Percentiles rank a stretch among this genome's conserved stretches.
Evolutionary conservation across 2,797 vertebrate genomes (phyloP).

Genomic region (Euthynnus affinis): DNA sequence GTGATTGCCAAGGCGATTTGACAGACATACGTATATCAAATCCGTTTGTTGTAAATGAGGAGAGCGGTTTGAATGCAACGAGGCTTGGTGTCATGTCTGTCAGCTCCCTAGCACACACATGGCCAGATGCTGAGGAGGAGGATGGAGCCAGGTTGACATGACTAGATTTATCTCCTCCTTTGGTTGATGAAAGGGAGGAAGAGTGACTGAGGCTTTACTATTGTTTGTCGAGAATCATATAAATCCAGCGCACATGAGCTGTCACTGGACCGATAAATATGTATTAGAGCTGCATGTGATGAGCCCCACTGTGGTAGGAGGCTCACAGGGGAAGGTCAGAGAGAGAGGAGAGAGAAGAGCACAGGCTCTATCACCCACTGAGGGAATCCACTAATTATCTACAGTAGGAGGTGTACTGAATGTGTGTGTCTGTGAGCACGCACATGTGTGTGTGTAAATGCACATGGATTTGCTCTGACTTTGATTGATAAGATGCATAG

Average conservation of each 20-base stretch:
- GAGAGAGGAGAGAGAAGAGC: conserved; percentile 63
- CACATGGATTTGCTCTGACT: conserved; percentile 40
- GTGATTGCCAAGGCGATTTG: conserved; percentile 68
- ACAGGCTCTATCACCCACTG: conserved; percentile 67
- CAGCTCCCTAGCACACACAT: conserved; percentile 54
- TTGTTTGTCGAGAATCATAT: conserved; percentile 78
- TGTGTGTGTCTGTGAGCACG: conserved; percentile 30
- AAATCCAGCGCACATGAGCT: conserved; percentile 71
- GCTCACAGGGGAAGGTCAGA: conserved; percentile 81
- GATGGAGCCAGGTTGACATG: conserved; percentile 47
- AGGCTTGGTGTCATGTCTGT: conserved; percentile 20
- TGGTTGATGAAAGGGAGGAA: conserved; percentile 65
- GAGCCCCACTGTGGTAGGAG: conserved; percentile 72
- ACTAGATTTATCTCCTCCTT: conserved; percentile 62
- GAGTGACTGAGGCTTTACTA: conserved; percentile 68
- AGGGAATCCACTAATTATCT: conserved; percentile 83
- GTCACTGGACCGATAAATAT: conserved; percentile 78
- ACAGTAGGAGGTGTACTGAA: conserved; percentile 67
- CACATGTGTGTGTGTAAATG: not conserved
- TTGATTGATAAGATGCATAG: conserved; percentile 74
- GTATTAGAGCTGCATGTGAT: conserved; percentile 73
- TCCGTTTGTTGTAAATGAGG: conserved; percentile 67
- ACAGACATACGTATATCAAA: conserved; percentile 73
- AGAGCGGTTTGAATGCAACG: conserved; percentile 46
- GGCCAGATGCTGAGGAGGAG: conserved; percentile 57